Conservation (phyloP, 2,113 vertebrate genomes). For the Trogon surrucura region DNA sequence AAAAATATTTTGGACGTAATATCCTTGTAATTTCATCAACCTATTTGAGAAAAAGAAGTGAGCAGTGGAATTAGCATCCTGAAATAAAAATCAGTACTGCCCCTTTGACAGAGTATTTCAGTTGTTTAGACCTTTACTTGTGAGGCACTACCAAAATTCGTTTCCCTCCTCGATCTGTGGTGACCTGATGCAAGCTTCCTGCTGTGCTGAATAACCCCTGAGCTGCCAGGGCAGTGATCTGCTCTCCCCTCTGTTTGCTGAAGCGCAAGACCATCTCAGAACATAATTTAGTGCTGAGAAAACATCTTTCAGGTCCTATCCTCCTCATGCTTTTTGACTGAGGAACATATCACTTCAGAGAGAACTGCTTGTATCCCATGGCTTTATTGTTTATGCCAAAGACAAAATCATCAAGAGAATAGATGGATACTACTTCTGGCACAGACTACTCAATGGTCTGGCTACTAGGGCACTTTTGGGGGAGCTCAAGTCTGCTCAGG, state of each 20-base stretch:
- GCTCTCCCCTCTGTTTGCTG: neutral
- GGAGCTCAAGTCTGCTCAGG: neutral
- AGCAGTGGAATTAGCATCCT: fast-evolving
- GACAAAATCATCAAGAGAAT: neutral
- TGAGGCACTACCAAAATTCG: neutral
- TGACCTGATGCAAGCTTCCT: neutral
- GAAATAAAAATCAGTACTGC: neutral
- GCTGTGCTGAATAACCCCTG: fast-evolving
- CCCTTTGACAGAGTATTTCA: neutral
- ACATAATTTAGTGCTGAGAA: neutral
- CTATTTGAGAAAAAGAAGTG: neutral
- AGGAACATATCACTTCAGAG: neutral
- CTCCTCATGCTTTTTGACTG: neutral
- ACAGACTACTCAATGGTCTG: neutral
- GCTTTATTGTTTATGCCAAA: neutral
- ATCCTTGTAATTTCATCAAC: neutral
- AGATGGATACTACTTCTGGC: neutral
- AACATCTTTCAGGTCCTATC: neutral
- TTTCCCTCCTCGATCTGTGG: neutral
- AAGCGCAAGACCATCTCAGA: neutral
- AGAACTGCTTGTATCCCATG: neutral
- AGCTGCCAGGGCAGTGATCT: neutral
- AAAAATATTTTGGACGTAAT: neutral
- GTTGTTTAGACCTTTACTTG: neutral
- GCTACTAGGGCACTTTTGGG: neutral